These are phyloP conservation scores for Papilio demoleus DNA, from an alignment of 2,888 invertebrate genomes.

Conservation along the genomic window DNA sequence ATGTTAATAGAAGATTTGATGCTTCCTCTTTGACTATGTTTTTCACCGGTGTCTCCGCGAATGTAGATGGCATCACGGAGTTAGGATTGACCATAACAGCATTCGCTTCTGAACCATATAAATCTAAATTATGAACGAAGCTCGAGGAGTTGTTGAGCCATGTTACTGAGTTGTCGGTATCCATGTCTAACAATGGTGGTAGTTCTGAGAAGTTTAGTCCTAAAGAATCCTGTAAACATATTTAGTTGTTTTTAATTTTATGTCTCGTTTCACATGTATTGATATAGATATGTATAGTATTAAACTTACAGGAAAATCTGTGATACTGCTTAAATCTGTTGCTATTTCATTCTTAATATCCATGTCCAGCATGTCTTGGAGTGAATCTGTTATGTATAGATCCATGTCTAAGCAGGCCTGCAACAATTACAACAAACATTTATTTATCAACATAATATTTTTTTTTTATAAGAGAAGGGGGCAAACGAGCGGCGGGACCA, in stretches of 20 bases:
- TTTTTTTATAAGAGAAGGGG: background rate
- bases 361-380: constrained; percentile 95
- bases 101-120: constrained; percentile 88
- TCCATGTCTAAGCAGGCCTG: constrained; percentile 85
- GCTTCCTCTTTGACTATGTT: constrained; percentile 77
- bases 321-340: constrained; percentile 88
- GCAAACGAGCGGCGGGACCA: too few relatives aligned
- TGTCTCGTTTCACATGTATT: background rate
- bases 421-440: constrained; percentile 49
- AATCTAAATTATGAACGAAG: constrained; percentile 87
- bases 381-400: constrained; percentile 87
- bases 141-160: constrained; percentile 85
- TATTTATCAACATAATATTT: background rate
- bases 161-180: constrained; percentile 85
- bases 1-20: constrained; percentile 76
- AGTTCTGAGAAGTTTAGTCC: constrained; percentile 85
- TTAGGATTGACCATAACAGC: constrained; percentile 95
- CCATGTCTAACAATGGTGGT: constrained; percentile 86
- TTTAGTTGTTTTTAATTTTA: background rate
- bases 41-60: constrained; percentile 80
- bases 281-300: background rate
- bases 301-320: constrained; percentile 83
- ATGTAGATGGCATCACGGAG: constrained; percentile 92
- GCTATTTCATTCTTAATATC: constrained; percentile 95
- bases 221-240: constrained; percentile 79